Evolutionary conservation across 2,888 invertebrate species (phyloP).

Genomic region (Drosophila affinis): DNA sequence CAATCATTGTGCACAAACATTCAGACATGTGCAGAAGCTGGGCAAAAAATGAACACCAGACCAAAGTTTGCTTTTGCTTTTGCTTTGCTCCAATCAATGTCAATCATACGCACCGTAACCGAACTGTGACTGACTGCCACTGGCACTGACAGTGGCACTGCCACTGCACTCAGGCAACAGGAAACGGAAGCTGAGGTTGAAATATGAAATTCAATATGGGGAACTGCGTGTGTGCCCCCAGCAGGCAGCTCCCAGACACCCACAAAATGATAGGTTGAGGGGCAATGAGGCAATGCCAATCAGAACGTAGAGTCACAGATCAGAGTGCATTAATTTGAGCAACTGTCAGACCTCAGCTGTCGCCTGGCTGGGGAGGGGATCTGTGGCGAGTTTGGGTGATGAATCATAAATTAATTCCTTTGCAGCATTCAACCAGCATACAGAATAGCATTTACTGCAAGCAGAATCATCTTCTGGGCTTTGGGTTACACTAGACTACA

Average conservation of each 20-base stretch:
- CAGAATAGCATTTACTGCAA: not conserved
- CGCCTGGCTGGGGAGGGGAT: not conserved
- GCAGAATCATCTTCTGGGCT: not conserved
- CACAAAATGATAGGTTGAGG: conserved; percentile 11
- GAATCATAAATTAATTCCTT: not conserved
- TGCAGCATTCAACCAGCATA: not conserved
- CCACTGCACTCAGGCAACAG: conserved; percentile 10
- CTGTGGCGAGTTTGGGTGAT: not conserved
- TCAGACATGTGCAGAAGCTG: conserved; percentile 4
- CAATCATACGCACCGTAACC: conserved; percentile 50
- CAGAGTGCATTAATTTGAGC: conserved; percentile 8
- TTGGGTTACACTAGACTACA: not conserved
- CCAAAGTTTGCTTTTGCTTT: conserved; percentile 33
- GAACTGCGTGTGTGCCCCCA: not conserved
- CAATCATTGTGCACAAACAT: conserved; percentile 22
- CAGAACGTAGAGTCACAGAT: conserved; percentile 1
- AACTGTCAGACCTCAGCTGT: not conserved
- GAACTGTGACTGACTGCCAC: conserved; percentile 25
- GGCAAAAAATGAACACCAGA: conserved; percentile 9
- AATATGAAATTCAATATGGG: not conserved
- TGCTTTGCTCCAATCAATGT: conserved; percentile 40
- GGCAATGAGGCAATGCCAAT: not conserved
- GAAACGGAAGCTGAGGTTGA: conserved; percentile 11
- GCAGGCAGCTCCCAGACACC: not conserved
- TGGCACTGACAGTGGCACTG: not conserved